Percentiles rank a stretch among this genome's conserved stretches.
Conservation (phyloP, 2,888 invertebrate genomes). For the Torymus tubicola region DNA sequence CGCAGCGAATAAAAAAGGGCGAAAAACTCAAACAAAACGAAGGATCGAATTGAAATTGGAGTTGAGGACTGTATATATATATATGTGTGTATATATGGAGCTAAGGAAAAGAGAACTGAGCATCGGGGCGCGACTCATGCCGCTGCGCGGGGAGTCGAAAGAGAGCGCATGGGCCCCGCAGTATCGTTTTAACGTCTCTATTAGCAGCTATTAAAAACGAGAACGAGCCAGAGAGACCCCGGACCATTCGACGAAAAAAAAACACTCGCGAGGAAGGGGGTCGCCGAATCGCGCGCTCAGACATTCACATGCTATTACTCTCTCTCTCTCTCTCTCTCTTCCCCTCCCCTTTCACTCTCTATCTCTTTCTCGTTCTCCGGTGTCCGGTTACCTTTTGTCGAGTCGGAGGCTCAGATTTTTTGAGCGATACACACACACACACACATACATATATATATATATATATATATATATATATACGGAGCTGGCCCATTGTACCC, state of each 20-base stretch:
- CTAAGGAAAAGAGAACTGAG: conserved; percentile 65
- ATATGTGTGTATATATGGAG: background rate
- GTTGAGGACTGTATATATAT: background rate
- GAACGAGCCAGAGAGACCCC: conserved; percentile 54
- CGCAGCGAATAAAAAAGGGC: conserved; percentile 7
- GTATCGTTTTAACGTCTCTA: conserved; percentile 77
- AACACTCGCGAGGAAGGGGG: conserved; percentile 60
- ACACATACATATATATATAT: conserved; percentile 39
- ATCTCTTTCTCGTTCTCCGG: conserved; percentile 65
- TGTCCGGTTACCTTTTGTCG: conserved; percentile 76
- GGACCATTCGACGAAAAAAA: conserved; percentile 55
- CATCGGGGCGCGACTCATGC: conserved; percentile 62
- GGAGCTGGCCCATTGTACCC: conserved; percentile 66
- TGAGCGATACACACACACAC: conserved; percentile 66
- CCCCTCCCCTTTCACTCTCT: conserved; percentile 61
- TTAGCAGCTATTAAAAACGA: conserved; percentile 76
- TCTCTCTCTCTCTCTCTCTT: conserved; percentile 62
- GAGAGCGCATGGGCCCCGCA: conserved; percentile 64
- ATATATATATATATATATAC: conserved; percentile 29
- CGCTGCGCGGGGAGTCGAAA: conserved; percentile 24
- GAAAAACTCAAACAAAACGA: conserved; percentile 43
- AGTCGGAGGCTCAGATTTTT: conserved; percentile 71
- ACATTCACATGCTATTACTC: conserved; percentile 69
- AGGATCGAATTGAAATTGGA: conserved; percentile 49
- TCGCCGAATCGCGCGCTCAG: conserved; percentile 67